Conservation (phyloP, 2,888 invertebrate species). For the Leucophenga maculata region DNA sequence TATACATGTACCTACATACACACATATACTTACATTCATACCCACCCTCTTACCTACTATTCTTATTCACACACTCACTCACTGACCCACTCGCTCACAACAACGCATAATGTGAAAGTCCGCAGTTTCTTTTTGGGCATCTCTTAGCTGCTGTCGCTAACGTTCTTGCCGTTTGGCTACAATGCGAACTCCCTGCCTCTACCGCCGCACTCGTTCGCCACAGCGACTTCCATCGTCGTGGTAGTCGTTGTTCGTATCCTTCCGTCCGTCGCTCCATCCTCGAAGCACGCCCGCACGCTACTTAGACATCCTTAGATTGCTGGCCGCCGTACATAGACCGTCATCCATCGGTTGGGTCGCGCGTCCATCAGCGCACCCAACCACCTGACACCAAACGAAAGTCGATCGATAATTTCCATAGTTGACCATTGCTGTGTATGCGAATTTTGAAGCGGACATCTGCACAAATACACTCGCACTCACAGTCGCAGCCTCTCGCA, state of each 20-base stretch:
- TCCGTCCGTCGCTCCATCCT: constrained; percentile 23
- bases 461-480: constrained; percentile 48
- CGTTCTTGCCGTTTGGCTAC: constrained; percentile 67
- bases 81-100: constrained; percentile 48
- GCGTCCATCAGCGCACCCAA: constrained; percentile 62
- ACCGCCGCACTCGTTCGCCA: constrained; percentile 31
- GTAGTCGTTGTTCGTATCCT: constrained; percentile 8
- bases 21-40: constrained; percentile 48
- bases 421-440: constrained; percentile 70
- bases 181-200: constrained; percentile 39
- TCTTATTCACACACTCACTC: constrained; percentile 19
- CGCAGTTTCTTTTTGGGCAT: constrained; percentile 69
- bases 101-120: constrained; percentile 67
- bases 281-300: constrained; percentile 38
- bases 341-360: constrained; percentile 35
- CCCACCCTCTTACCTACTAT: constrained; percentile 37
- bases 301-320: constrained; percentile 27
- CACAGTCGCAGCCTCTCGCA: constrained; percentile 8
- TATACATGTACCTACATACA: constrained; percentile 39
- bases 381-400: constrained; percentile 68
- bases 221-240: constrained; percentile 15
- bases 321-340: constrained; percentile 43
- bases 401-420: constrained; percentile 73
- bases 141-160: constrained; percentile 64
- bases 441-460: constrained; percentile 69